These are phyloP conservation scores for Hermaeophaga mercurialis DNA, from an alignment of 2,888 invertebrate species.

Conservation along the genomic window DNA sequence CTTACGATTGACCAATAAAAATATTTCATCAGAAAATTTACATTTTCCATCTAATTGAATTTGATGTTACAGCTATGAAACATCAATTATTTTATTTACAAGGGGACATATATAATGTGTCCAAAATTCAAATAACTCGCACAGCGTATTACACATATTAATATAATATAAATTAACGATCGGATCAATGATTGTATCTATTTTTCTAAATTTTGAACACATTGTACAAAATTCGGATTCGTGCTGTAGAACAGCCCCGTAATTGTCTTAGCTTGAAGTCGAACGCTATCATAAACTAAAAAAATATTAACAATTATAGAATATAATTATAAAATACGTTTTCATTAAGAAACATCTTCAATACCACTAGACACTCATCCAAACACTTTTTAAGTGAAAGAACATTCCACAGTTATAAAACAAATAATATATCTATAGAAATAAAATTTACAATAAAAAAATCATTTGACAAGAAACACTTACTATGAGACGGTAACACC, in stretches of 20 bases:
- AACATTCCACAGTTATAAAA: neutral
- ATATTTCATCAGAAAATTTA: slow-evolving; percentile 33
- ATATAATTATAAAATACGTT: slow-evolving; percentile 26
- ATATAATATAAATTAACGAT: slow-evolving; percentile 5
- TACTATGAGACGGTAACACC: slow-evolving; percentile 37
- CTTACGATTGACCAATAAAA: slow-evolving; percentile 33
- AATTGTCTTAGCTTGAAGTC: slow-evolving; percentile 37
- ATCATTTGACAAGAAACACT: slow-evolving; percentile 32
- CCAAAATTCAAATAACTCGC: slow-evolving; percentile 1
- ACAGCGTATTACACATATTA: neutral
- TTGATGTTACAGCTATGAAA: slow-evolving; percentile 52
- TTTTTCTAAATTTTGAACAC: slow-evolving; percentile 7
- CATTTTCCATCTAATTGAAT: slow-evolving; percentile 47
- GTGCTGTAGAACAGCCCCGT: slow-evolving; percentile 14
- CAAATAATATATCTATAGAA: neutral
- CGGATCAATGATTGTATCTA: too few relatives aligned
- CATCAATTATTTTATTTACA: slow-evolving; percentile 40
- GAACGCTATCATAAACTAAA: slow-evolving; percentile 26
- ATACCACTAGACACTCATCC: slow-evolving; percentile 13
- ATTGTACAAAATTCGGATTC: slow-evolving; percentile 22
- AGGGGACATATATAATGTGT: slow-evolving; percentile 19
- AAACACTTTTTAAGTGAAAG: neutral
- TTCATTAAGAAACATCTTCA: slow-evolving; percentile 21
- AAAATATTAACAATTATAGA: slow-evolving; percentile 25
- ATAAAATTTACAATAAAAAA: slow-evolving; percentile 21